Evolutionary conservation across 1,140 invertebrate species (phyloP), one percentile per base, ranked within the genome.

Genomic region (Cotesia typhae): DNA sequence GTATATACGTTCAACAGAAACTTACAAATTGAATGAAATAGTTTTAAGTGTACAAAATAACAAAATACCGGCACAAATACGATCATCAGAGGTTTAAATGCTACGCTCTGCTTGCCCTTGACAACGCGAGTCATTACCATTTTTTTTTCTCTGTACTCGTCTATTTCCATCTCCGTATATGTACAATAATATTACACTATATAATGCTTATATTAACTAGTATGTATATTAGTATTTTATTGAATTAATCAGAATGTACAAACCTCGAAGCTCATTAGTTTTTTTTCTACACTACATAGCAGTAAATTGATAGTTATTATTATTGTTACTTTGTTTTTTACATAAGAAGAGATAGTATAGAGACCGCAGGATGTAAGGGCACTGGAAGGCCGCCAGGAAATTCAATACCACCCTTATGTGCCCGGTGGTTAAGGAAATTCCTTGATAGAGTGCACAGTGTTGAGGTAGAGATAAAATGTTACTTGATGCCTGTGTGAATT

Each of bases 11-110:
- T 28, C 28, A 6, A 61, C 35, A 61, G 17, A 7, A 12, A 6
- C 35, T 10, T 61, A 12, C 9, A 61, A 20, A 12, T 61, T 35
- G 12, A 51, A n/a, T 68, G 12, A 55, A 57, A 68, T 38, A 37
- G 71, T 78, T 10, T 47, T 6, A 47, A 47, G 41, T 7, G 41
- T 47, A 47, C 41, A 47, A 47, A 47, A 47, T 47, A 47, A 47
- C 41, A 47, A 47, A 47, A 47, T 47, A 47, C 41, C 41, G 77
- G 78, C 78, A 78, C 76, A 80, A 83, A 80, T 82, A 78, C 80
- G 76, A 83, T 83, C 81, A 81, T 81, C 83, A 84, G 79, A 84
- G 81, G 83, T 82, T 83, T 82, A 77, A 78, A 83, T 80, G 84
- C 82, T 78, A 83, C 80, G 84, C 83, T 85, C 84, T 84, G 84